Conservation (phyloP, 2,888 invertebrate genomes). For the Alsophila aescularia region DNA sequence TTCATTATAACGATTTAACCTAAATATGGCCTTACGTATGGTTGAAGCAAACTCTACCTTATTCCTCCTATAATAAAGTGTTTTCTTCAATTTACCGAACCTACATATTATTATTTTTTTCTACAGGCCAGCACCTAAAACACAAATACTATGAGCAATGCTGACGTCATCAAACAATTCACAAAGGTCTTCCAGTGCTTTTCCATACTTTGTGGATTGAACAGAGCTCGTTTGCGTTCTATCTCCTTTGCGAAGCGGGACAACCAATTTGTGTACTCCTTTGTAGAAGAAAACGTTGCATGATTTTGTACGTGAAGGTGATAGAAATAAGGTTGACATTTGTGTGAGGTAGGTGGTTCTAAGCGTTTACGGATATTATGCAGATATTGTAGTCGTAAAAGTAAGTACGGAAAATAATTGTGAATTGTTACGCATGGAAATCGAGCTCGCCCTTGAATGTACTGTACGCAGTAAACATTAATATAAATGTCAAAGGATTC, state of each 20-base stretch:
- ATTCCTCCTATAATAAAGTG: too few species aligned
- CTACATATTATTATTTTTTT: too few species aligned
- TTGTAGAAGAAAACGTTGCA: not conserved
- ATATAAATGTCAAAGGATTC: constrained; percentile 12
- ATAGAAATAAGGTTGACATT: not conserved
- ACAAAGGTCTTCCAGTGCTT: not conserved
- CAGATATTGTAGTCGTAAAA: constrained; percentile 2
- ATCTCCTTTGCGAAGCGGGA: constrained; percentile 18
- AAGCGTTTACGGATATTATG: constrained; percentile 3
- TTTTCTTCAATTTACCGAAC: too few species aligned
- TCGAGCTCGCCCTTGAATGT: not conserved
- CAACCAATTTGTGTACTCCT: constrained; percentile 18
- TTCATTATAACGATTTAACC: too few species aligned
- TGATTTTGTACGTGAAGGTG: not conserved
- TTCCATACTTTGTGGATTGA: constrained; percentile 17
- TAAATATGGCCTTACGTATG: too few species aligned
- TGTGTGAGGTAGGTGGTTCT: not conserved
- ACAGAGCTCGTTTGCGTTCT: constrained; percentile 17
- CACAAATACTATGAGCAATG: not conserved
- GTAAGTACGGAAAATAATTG: constrained; percentile 3
- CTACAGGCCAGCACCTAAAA: too few species aligned
- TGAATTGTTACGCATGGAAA: constrained; percentile 11
- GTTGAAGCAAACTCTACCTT: too few species aligned
- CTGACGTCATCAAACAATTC: not conserved
- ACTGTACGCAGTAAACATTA: constrained; percentile 6